These are phyloP conservation scores for Aotus griseimembra DNA, from an alignment of 2,797 vertebrate genomes.

Conservation along the genomic window DNA sequence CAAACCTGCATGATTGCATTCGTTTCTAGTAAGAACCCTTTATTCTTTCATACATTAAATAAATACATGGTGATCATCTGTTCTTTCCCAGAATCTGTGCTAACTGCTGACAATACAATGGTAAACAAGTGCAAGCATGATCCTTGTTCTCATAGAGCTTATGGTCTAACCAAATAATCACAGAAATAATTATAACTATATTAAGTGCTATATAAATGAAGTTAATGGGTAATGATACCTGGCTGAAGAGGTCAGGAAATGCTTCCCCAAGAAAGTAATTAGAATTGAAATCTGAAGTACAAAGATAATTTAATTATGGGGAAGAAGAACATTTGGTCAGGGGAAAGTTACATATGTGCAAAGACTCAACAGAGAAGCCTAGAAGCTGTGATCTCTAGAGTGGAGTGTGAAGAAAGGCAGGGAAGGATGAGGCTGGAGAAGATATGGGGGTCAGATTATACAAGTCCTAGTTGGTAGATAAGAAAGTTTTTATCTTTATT, in stretches of 20 bases:
- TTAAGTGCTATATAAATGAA: neutral
- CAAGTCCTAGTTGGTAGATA: neutral
- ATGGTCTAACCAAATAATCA: neutral
- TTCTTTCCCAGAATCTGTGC: neutral
- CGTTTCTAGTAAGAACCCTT: neutral
- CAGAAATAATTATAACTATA: neutral
- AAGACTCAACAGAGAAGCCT: neutral
- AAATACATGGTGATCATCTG: neutral
- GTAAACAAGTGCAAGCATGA: neutral
- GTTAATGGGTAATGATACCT: neutral
- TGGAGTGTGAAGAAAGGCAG: neutral
- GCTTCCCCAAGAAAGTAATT: neutral
- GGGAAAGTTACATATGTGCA: neutral
- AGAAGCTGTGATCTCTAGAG: neutral
- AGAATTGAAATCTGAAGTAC: neutral
- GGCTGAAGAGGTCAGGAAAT: neutral
- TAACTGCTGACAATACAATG: neutral
- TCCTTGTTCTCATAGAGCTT: neutral
- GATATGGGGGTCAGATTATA: neutral
- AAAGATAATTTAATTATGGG: neutral
- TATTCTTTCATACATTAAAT: neutral
- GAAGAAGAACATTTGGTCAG: neutral
- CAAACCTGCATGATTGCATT: neutral
- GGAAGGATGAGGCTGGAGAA: neutral
- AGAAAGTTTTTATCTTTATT: neutral